Evolutionary conservation across 2,888 invertebrate species (phyloP).

Genomic region (Yponomeuta sedellus): DNA sequence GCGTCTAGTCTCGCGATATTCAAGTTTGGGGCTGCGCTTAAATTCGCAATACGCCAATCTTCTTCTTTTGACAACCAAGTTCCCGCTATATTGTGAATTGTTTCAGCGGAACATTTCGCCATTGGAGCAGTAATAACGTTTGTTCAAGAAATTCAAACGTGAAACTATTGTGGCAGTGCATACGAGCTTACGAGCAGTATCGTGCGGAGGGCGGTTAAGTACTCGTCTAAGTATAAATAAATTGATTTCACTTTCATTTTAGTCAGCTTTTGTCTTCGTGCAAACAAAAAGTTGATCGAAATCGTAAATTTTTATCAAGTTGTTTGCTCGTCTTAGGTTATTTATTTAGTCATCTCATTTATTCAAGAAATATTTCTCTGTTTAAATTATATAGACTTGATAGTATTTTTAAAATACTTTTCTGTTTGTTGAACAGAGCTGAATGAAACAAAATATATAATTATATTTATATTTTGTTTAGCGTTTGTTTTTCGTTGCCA

Average conservation of each 20-base stretch:
- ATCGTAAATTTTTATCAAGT: too few species aligned
- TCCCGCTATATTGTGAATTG: constrained; percentile 64
- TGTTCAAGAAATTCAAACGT: constrained; percentile 68
- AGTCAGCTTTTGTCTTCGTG: too few species aligned
- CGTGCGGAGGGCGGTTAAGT: constrained; percentile 18
- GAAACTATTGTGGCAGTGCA: constrained; percentile 55
- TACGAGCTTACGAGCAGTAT: constrained; percentile 19
- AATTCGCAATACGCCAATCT: constrained; percentile 52
- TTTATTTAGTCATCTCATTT: too few species aligned
- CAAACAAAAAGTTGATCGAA: too few species aligned
- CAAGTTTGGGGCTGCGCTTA: constrained; percentile 28
- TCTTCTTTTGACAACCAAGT: constrained; percentile 62
- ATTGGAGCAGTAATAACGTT: constrained; percentile 68
- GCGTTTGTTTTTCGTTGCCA: constrained; percentile 11
- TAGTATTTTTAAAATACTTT: too few species aligned
- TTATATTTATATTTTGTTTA: too few species aligned
- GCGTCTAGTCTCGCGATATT: not conserved
- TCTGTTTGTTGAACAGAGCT: too few species aligned
- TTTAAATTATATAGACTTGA: too few species aligned
- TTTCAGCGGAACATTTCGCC: constrained; percentile 59
- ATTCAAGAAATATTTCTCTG: too few species aligned
- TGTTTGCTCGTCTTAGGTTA: too few species aligned
- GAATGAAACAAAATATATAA: too few species aligned
- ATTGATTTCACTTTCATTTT: not conserved
- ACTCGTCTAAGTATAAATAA: not conserved